Conservation (phyloP, 2,113 vertebrate species). For the Pelusios castaneus region DNA sequence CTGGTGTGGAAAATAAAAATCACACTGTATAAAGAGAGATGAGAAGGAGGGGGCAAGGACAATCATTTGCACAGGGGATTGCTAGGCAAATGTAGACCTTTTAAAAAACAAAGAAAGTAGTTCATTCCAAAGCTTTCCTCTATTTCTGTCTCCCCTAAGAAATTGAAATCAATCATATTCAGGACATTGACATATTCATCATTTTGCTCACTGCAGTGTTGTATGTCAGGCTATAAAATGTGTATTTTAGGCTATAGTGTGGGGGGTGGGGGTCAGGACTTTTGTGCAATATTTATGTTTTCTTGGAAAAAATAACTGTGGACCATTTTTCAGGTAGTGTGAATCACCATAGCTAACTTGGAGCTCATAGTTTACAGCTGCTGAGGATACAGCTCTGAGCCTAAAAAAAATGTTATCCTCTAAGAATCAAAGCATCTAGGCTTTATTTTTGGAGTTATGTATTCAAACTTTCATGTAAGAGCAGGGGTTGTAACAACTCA, state of each 20-base stretch:
- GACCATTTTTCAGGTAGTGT: background rate
- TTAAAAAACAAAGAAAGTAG: constrained; percentile 43
- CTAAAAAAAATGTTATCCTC: background rate
- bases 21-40: background rate
- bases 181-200: constrained; percentile 50
- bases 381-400: background rate
- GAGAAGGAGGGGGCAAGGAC: constrained; percentile 28
- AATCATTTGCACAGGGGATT: constrained; percentile 49
- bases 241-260: background rate
- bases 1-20: constrained; percentile 14
- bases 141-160: constrained; percentile 55
- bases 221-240: background rate
- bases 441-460: background rate
- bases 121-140: constrained; percentile 30
- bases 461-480: background rate
- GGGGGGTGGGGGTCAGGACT: background rate
- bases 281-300: background rate
- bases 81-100: constrained; percentile 30
- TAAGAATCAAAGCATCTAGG: background rate
- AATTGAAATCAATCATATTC: constrained; percentile 60
- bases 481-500: background rate
- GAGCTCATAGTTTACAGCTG: background rate
- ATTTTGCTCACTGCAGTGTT: constrained; percentile 32
- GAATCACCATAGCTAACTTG: background rate
- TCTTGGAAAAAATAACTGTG: background rate